Conservation (phyloP, 2,888 invertebrate species). For the Latrodectus elegans region DNA sequence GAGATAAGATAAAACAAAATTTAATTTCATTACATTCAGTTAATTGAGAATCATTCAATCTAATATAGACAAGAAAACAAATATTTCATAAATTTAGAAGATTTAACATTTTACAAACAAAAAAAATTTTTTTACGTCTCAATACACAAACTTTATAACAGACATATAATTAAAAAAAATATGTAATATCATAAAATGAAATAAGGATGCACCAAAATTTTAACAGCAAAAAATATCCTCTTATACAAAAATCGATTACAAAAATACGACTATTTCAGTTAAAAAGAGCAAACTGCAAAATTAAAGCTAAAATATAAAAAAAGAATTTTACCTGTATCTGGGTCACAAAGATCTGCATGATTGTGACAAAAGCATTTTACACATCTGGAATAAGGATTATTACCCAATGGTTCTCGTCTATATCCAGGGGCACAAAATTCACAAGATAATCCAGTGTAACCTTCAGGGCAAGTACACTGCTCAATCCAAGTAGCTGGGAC, state of each 20-base stretch:
- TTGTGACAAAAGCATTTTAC: constrained; percentile 97
- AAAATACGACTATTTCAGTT: background rate
- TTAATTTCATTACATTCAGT: no score
- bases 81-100: no score
- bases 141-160: background rate
- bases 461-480: constrained; percentile 90
- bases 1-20: no score
- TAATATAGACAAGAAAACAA: no score
- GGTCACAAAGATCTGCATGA: constrained; percentile 96
- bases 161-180: background rate
- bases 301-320: background rate
- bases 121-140: background rate
- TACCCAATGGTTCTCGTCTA: constrained; percentile 90
- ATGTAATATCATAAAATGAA: background rate
- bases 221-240: background rate
- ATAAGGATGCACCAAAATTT: background rate
- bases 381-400: constrained; percentile 94
- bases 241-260: background rate
- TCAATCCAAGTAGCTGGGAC: constrained; percentile 95
- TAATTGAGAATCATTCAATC: no score
- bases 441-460: constrained; percentile 90
- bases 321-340: constrained; percentile 83
- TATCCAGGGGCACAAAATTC: constrained; percentile 97
- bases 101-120: no score
- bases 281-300: background rate